Evolutionary conservation across 2,888 invertebrate species (phyloP).

Genomic region (Stenodema calcarata): DNA sequence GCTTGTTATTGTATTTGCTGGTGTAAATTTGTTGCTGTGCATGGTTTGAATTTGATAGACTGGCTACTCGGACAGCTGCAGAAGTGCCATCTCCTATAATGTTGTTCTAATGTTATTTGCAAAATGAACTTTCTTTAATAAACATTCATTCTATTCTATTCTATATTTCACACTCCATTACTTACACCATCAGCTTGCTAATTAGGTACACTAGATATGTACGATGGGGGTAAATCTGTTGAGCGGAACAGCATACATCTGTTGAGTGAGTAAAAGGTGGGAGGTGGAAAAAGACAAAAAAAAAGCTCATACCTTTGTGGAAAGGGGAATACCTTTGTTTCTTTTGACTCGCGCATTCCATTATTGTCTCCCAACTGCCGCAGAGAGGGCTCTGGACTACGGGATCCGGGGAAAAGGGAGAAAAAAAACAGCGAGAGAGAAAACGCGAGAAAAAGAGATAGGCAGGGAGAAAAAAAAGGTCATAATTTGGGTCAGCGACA

Average conservation of each 20-base stretch:
- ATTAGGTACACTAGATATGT: not conserved
- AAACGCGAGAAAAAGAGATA: not conserved
- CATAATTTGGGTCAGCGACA: slow-evolving; percentile 30
- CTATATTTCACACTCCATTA: too few relatives aligned
- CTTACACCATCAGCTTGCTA: too few relatives aligned
- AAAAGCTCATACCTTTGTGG: slow-evolving; percentile 1
- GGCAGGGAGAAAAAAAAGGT: not conserved
- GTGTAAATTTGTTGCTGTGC: too few relatives aligned
- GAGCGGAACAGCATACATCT: not conserved
- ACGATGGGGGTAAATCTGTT: not conserved
- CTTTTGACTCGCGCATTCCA: slow-evolving; percentile 25
- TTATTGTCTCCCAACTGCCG: slow-evolving; percentile 2
- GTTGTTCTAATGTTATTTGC: too few relatives aligned
- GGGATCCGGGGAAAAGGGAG: not conserved
- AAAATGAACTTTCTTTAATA: too few relatives aligned
- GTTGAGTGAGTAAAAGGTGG: not conserved
- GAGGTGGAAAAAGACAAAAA: not conserved
- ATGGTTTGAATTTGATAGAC: too few relatives aligned
- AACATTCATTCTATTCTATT: too few relatives aligned
- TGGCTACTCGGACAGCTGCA: too few relatives aligned
- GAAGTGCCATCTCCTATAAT: too few relatives aligned
- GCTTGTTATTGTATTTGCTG: too few relatives aligned
- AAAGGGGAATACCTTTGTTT: slow-evolving; percentile 8
- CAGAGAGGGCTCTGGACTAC: not conserved
- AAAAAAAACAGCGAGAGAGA: not conserved